phyloP scores from a whole-genome alignment of 2,888 invertebrate genomes.

The Apotomis turbidana region DNA sequence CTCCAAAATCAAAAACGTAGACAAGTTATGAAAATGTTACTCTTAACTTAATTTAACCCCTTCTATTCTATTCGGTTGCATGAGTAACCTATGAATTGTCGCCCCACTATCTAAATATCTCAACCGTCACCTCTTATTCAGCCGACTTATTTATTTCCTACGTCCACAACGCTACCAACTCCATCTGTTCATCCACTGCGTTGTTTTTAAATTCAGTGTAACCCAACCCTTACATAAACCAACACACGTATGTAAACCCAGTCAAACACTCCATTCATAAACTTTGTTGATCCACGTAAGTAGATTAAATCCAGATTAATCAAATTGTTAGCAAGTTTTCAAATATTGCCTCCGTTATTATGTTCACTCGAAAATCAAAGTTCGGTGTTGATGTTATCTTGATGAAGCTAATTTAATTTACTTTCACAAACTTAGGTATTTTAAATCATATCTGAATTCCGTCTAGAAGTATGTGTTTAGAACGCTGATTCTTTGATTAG shows the following conservation, averaged over 20 bases:
- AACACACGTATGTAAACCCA: not conserved
- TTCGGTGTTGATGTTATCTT: conserved; percentile 11
- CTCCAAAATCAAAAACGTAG: too few relatives aligned
- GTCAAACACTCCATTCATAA: not conserved
- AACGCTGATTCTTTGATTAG: not conserved
- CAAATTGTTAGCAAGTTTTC: conserved; percentile 14
- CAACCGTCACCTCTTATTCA: too few relatives aligned
- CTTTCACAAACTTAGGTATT: not conserved
- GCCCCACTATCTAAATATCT: too few relatives aligned
- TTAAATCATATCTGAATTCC: not conserved
- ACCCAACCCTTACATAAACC: too few relatives aligned
- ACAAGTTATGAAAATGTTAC: too few relatives aligned
- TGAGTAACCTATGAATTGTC: too few relatives aligned
- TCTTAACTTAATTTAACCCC: too few relatives aligned
- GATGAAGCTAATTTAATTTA: conserved; percentile 7
- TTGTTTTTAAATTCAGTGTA: too few relatives aligned
- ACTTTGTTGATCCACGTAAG: not conserved
- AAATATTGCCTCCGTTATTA: not conserved
- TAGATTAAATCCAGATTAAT: conserved; percentile 19
- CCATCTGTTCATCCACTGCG: not conserved
- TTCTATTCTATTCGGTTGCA: too few relatives aligned
- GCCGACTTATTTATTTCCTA: too few relatives aligned
- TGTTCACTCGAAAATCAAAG: not conserved
- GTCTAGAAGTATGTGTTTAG: not conserved
- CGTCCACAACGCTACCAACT: not conserved